A percentile compares a stretch with the other conserved stretches of the same genome.
Conservation (phyloP, 23 tunicate genomes). For the Diplosoma virens region DNA sequence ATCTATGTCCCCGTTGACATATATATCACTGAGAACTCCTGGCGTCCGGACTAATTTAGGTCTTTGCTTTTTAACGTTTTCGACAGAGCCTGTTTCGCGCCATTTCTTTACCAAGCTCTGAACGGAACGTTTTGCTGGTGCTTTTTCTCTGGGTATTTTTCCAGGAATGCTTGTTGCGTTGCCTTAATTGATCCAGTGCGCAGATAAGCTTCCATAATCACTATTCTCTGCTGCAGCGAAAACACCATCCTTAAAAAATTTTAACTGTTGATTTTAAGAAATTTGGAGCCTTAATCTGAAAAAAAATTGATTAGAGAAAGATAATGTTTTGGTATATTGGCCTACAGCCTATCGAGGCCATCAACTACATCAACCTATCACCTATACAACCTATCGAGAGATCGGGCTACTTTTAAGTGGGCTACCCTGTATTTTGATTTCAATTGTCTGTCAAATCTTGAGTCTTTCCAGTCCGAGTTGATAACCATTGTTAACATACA, state of each 20-base stretch:
- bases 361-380: too few relatives aligned
- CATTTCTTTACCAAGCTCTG: constrained; percentile 10
- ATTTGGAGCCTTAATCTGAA: not conserved
- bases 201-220: constrained; percentile 10
- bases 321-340: too few relatives aligned
- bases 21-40: not conserved
- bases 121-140: constrained; percentile 11
- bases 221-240: constrained; percentile 12
- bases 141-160: constrained; percentile 3
- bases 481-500: too few relatives aligned
- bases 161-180: constrained; percentile 16
- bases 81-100: not conserved
- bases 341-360: too few relatives aligned
- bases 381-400: too few relatives aligned
- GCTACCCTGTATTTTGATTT: too few relatives aligned
- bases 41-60: constrained; percentile 9
- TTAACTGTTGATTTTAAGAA: not conserved
- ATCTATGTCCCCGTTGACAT: too few relatives aligned
- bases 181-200: constrained; percentile 14
- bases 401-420: too few relatives aligned
- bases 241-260: not conserved
- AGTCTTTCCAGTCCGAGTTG: too few relatives aligned
- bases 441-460: too few relatives aligned
- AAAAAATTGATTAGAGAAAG: too few relatives aligned
- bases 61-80: constrained; percentile 14